Conservation (phyloP, 2,113 vertebrate genomes). For the Aptenodytes patagonicus region DNA sequence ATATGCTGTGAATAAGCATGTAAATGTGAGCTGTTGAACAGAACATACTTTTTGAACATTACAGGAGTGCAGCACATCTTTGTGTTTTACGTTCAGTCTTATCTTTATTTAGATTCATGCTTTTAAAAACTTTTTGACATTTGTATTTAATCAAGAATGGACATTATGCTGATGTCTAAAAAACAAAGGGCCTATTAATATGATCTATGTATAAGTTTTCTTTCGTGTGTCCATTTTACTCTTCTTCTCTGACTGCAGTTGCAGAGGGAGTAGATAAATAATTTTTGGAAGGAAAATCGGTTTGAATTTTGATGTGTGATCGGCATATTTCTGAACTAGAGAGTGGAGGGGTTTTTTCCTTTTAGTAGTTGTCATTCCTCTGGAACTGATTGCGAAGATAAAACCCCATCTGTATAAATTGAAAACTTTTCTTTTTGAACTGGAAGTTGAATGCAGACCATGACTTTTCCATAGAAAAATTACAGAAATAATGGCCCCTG, state of each 20-base stretch:
- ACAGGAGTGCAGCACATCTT: neutral
- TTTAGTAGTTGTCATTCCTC: constrained; percentile 45
- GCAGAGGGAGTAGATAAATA: neutral
- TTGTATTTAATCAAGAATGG: neutral
- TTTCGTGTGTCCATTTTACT: constrained; percentile 17
- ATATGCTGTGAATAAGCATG: neutral
- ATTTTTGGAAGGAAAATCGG: constrained; percentile 35
- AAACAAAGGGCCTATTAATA: neutral
- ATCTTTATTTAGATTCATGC: neutral
- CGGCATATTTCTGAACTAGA: constrained; percentile 29
- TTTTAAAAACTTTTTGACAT: neutral
- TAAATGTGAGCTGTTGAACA: neutral
- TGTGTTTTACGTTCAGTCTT: constrained; percentile 5
- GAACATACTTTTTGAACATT: neutral
- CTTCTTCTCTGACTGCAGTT: constrained; percentile 15
- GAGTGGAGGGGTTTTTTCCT: neutral
- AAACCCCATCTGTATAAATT: constrained; percentile 58
- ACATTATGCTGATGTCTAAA: neutral
- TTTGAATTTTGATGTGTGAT: constrained; percentile 23
- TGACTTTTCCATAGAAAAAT: constrained; percentile 66
- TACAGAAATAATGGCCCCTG: constrained; percentile 55
- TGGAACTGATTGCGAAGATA: constrained; percentile 49
- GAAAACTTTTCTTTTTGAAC: constrained; percentile 68
- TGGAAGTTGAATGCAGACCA: constrained; percentile 53
- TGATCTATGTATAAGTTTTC: neutral